These are phyloP conservation scores for Sturnira hondurensis DNA, from an alignment of 2,113 vertebrate genomes.

Conservation along the genomic window DNA sequence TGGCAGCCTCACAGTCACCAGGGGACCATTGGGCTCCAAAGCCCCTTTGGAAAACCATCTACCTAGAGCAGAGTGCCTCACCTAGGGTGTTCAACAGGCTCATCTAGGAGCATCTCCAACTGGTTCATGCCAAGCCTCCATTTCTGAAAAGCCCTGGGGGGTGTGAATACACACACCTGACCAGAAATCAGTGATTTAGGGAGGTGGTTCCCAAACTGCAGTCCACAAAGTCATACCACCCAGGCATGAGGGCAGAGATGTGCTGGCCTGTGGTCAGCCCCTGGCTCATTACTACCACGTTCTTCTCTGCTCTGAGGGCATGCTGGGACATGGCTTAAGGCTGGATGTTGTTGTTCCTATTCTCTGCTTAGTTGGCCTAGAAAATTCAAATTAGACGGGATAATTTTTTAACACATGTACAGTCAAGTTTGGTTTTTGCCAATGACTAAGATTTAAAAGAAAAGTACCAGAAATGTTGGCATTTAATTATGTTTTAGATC, in stretches of 20 bases:
- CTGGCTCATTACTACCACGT: neutral
- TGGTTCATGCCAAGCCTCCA: neutral
- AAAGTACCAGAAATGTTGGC: neutral
- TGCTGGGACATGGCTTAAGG: fast-evolving
- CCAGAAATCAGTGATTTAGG: neutral
- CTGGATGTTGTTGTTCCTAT: neutral
- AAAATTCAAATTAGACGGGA: neutral
- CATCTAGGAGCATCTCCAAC: neutral
- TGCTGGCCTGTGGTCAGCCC: neutral
- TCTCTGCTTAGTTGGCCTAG: neutral
- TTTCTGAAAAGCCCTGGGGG: neutral
- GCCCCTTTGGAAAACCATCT: neutral
- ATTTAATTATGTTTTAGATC: neutral
- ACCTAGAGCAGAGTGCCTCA: too few relatives aligned
- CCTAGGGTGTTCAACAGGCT: neutral
- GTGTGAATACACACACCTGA: too few relatives aligned
- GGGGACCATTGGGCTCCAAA: neutral
- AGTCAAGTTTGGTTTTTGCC: neutral
- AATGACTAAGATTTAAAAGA: neutral
- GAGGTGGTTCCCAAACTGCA: neutral
- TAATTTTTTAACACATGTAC: neutral
- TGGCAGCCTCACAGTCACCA: neutral
- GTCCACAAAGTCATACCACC: neutral
- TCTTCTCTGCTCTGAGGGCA: neutral
- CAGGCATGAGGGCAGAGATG: neutral